Evolutionary conservation across 1,140 invertebrate genomes (phyloP).

Genomic region (Drosophila saltans): DNA sequence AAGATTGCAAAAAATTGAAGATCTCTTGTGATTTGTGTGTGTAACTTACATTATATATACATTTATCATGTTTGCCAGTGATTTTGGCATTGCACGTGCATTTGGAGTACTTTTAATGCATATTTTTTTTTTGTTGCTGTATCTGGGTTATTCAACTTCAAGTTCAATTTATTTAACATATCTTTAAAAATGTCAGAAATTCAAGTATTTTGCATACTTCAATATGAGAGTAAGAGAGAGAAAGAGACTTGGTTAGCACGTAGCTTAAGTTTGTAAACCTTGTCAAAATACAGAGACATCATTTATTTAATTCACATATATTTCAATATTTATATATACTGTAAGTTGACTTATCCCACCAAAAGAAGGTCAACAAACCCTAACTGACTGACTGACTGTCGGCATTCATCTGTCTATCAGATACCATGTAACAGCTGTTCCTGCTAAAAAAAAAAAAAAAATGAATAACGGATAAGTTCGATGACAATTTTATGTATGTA

Average conservation of each 20-base stretch:
- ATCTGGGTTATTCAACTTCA: conserved; percentile 53
- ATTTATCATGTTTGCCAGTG: neutral
- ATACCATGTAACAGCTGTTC: conserved; percentile 40
- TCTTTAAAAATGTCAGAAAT: conserved; percentile 26
- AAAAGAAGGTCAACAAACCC: conserved; percentile 51
- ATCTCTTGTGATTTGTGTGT: conserved; percentile 8
- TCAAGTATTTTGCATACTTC: conserved; percentile 16
- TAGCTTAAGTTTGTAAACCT: conserved; percentile 12
- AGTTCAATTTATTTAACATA: conserved; percentile 49
- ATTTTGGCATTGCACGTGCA: conserved; percentile 33
- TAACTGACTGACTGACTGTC: neutral
- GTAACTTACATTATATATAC: neutral
- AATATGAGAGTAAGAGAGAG: neutral
- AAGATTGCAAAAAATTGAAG: conserved; percentile 20
- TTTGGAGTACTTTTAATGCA: conserved; percentile 25
- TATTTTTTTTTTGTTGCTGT: neutral
- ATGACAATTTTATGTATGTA: conserved; percentile 30
- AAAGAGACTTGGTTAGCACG: neutral
- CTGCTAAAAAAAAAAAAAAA: neutral
- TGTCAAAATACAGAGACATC: conserved; percentile 14
- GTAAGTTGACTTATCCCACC: conserved; percentile 21
- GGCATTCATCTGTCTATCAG: neutral
- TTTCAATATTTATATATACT: conserved; percentile 16
- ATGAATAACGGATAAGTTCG: conserved; percentile 15
- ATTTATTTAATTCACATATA: conserved; percentile 20